Evolutionary conservation across 2,797 vertebrate species (phyloP).

Genomic region (Onychomys leucogaster): DNA sequence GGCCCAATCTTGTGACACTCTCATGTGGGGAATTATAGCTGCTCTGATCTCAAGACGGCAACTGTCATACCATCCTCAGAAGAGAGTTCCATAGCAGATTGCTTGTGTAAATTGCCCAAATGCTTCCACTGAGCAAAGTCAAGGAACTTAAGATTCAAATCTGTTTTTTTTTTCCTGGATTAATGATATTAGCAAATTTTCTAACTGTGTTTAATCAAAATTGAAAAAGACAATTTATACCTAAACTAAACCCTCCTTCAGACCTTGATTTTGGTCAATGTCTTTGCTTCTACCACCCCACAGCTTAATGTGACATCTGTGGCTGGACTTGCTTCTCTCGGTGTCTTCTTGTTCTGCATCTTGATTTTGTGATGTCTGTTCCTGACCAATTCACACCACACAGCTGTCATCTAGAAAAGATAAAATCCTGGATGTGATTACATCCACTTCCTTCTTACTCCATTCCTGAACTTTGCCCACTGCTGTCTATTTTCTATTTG

Average conservation of each 20-base stretch:
- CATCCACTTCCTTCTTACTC: background rate
- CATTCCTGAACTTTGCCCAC: background rate
- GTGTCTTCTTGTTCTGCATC: background rate
- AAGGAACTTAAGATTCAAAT: constrained; percentile 18
- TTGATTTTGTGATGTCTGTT: background rate
- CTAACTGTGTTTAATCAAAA: background rate
- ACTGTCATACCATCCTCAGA: background rate
- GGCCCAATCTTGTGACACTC: background rate
- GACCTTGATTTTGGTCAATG: background rate
- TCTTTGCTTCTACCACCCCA: background rate
- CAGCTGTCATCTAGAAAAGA: background rate
- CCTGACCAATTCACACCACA: background rate
- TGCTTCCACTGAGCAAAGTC: background rate
- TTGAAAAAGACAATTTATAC: background rate
- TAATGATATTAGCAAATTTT: constrained; percentile 45
- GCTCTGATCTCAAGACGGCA: background rate
- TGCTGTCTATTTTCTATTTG: background rate
- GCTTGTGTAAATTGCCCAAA: background rate
- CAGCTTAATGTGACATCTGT: background rate
- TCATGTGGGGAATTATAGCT: background rate
- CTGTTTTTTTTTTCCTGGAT: background rate
- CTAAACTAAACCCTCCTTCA: background rate
- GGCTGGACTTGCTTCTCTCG: background rate
- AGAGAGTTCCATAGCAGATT: background rate
- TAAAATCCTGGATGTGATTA: background rate